Evolutionary conservation across 2,888 invertebrate species (phyloP).

Genomic region (Cheilosia soror): DNA sequence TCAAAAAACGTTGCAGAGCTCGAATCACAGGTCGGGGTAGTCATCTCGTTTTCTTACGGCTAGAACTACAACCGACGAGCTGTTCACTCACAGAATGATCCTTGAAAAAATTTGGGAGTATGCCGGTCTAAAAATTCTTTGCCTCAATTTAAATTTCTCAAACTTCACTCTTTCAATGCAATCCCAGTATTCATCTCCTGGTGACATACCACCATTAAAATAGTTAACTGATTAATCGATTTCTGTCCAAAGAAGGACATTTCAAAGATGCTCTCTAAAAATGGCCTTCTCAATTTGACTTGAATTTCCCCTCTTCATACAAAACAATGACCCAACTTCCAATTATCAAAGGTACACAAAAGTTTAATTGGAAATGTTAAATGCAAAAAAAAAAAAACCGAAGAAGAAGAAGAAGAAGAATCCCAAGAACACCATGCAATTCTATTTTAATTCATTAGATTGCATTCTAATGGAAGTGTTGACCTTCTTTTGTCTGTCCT

Average conservation of each 20-base stretch:
- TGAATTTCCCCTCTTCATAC: background rate
- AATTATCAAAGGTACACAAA: conserved; percentile 34
- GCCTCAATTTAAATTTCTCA: no score
- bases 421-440: conserved; percentile 28
- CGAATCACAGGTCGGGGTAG: no score
- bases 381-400: conserved; percentile 17
- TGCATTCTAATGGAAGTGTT: conserved; percentile 59
- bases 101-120: no score
- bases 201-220: background rate
- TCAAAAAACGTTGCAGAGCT: no score
- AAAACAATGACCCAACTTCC: conserved; percentile 18
- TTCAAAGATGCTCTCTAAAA: background rate
- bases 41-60: no score
- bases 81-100: no score
- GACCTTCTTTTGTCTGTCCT: conserved; percentile 42
- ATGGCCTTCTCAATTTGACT: background rate
- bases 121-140: no score
- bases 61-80: no score
- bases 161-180: no score
- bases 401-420: conserved; percentile 5
- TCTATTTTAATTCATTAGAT: conserved; percentile 66
- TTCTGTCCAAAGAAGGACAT: background rate
- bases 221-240: background rate
- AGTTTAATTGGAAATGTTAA: conserved; percentile 30
- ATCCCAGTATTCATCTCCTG: no score